Evolutionary conservation across 2,113 vertebrate genomes (phyloP).

Genomic region (Pyxicephalus adspersus): DNA sequence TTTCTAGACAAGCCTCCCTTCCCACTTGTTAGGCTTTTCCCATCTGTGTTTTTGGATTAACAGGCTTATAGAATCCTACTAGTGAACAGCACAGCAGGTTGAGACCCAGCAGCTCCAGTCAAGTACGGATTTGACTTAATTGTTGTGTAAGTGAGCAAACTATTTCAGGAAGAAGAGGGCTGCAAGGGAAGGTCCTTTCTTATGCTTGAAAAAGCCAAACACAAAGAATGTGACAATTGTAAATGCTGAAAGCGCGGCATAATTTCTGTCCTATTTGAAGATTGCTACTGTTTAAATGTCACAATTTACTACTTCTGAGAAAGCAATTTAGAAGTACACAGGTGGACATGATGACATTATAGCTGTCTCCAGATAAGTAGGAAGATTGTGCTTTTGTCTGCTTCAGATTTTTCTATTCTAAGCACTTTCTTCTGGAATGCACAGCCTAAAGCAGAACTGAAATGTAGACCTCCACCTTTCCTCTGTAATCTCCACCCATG

Average conservation of each 20-base stretch:
- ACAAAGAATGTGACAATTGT: conserved; percentile 7
- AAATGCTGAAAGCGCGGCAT: not conserved
- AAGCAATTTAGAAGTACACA: not conserved
- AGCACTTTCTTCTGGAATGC: too few species aligned
- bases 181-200: not conserved
- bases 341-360: conserved; percentile 1
- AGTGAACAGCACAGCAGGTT: conserved; percentile 27
- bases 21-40: conserved; percentile 1
- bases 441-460: too few species aligned
- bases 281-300: not conserved
- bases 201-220: too few species aligned
- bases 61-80: conserved; percentile 16
- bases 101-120: conserved; percentile 39
- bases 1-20: conserved; percentile 16
- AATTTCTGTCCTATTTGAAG: not conserved
- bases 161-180: not conserved
- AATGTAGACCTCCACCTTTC: too few species aligned
- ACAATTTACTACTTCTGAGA: conserved; percentile 29
- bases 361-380: not conserved
- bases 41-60: conserved; percentile 49
- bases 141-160: conserved; percentile 22
- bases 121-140: conserved; percentile 51
- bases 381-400: not conserved
- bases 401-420: too few species aligned
- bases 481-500: too few species aligned